Evolutionary conservation across 1,140 invertebrate genomes (phyloP).

Genomic region (Procambarus clarkii): DNA sequence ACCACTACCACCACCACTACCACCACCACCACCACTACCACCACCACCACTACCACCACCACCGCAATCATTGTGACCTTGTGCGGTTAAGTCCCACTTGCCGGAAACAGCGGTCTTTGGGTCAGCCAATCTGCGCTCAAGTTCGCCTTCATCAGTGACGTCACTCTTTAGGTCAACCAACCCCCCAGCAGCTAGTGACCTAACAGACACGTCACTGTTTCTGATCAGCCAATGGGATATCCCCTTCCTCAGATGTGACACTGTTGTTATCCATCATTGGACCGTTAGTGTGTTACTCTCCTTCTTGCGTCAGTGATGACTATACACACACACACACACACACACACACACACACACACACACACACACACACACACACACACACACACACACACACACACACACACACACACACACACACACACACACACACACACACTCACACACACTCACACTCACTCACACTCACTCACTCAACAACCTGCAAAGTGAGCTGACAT

Average conservation of each 20-base stretch:
- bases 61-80: slow-evolving; percentile 20
- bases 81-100: slow-evolving; percentile 41
- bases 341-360: neutral
- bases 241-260: neutral
- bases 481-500: neutral
- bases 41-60: neutral
- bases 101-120: slow-evolving; percentile 25
- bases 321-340: neutral
- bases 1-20: neutral
- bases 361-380: slow-evolving; percentile 8
- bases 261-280: neutral
- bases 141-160: slow-evolving; percentile 21
- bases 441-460: neutral
- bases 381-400: neutral
- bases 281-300: slow-evolving; percentile 14
- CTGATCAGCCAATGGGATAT: neutral
- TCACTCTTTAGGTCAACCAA: slow-evolving; percentile 21
- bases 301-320: neutral
- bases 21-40: neutral
- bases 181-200: neutral
- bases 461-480: neutral
- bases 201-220: neutral
- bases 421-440: neutral
- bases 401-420: neutral
- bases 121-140: slow-evolving; percentile 22